Evolutionary conservation across 2,113 vertebrate genomes (phyloP), one percentile per base, ranked within the genome.

Genomic region (Rhadina sibilatrix): DNA sequence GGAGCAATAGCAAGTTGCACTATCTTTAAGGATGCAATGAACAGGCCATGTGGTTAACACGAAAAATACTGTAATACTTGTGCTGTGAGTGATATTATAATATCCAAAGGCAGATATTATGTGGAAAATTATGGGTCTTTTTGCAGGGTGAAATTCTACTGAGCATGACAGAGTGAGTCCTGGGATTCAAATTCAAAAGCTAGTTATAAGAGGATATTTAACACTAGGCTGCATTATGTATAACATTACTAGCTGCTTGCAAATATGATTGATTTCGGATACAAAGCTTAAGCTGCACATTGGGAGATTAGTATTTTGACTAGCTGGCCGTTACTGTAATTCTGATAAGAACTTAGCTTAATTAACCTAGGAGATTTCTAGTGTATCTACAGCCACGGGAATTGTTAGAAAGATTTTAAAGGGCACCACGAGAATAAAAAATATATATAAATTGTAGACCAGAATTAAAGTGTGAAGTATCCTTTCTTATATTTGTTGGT

Each of bases 221-320:
- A 76, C 49, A 57, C n/a, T 31, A 47, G 42, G 47, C 15, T 85
- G 46, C 31, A 82, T 22, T 37, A 35, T 28, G 8, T 61, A 47
- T 38, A 44, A 70, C 27, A 44, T 66, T 59, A 59, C 33, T 79
- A n/a, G 6, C 37, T 87, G 33, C 63, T 86, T 93, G 59, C 22
- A 94, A 83, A 86, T 80, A 81, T 70, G 30, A 83, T 81, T 95
- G 85, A 90, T 86, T 96, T 77, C 44, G 90, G 56, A 90, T 75
- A 90, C 24, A 90, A 91, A 90, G 68, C 56, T 93, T 93, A 90
- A 88, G 59, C 47, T 9, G 27, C 56, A 53, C 28, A 25, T 57
- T 44, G n/a, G 52, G 68, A 92, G 75, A 94, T 96, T 86, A 90
- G 35, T 49, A 47, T 86, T 90, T 94, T 89, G 72, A 57, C 65